Evolutionary conservation across 2,113 vertebrate genomes (phyloP).

Genomic region (Lagopus muta): DNA sequence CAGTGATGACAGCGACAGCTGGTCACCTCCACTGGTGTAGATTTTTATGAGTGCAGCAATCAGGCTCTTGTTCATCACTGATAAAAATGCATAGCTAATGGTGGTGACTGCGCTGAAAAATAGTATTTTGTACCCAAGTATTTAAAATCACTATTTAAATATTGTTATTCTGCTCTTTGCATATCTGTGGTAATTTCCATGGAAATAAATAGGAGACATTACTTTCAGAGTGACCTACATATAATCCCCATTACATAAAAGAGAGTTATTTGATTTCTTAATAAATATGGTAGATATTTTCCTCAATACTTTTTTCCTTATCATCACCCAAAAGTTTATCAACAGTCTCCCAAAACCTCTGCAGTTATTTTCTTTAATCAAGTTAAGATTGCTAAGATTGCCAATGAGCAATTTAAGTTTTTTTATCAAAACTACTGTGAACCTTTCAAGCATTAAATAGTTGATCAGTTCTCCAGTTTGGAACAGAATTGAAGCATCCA

Average conservation of each 20-base stretch:
- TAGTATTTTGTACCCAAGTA: background rate
- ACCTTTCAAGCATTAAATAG: background rate
- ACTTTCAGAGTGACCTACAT: background rate
- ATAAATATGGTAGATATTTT: background rate
- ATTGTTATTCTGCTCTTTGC: too few relatives aligned
- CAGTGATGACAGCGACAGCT: background rate
- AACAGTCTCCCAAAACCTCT: background rate
- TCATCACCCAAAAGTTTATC: background rate
- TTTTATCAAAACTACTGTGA: background rate
- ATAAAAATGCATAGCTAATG: background rate
- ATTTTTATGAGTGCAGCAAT: too few relatives aligned
- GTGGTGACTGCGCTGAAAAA: background rate
- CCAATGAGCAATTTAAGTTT: background rate
- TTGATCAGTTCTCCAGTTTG: background rate
- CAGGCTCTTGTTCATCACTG: background rate
- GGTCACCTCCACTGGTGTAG: background rate
- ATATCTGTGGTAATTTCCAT: too few relatives aligned
- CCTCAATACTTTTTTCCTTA: background rate
- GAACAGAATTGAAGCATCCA: background rate
- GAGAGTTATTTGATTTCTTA: background rate
- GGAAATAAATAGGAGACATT: too few relatives aligned
- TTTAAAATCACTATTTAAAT: background rate
- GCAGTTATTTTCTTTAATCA: background rate
- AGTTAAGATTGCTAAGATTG: background rate
- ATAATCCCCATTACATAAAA: background rate